phyloP scores from a whole-genome alignment of 1,140 invertebrate species.

The Zelostemma sp. region DNA sequence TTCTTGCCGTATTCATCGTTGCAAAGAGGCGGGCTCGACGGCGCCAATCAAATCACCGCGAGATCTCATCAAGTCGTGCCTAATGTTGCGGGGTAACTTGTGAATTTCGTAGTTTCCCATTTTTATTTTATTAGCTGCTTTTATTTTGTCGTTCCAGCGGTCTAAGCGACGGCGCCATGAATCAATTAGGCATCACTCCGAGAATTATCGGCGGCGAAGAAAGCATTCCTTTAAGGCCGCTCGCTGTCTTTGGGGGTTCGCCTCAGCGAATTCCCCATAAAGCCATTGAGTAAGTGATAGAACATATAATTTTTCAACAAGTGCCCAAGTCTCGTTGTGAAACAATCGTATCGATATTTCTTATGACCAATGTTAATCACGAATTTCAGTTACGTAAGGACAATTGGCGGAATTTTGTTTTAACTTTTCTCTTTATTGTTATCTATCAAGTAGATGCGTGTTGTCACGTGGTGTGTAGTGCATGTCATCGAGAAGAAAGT shows the following conservation, averaged over 20 bases:
- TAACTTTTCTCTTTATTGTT: constrained; percentile 19
- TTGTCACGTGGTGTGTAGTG: constrained; percentile 54
- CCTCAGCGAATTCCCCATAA: constrained; percentile 65
- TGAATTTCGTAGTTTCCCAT: no score
- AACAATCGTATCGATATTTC: constrained; percentile 5
- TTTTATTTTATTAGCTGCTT: no score
- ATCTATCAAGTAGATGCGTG: constrained; percentile 29
- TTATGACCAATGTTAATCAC: constrained; percentile 8
- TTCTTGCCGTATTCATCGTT: constrained; percentile 75
- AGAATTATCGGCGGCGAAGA: constrained; percentile 73
- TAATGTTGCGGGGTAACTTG: constrained; percentile 67
- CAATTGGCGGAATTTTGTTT: constrained; percentile 17
- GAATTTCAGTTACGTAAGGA: constrained; percentile 17
- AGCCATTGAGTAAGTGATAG: constrained; percentile 79
- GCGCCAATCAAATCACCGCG: constrained; percentile 67
- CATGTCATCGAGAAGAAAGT: constrained; percentile 34
- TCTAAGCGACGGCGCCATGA: constrained; percentile 55
- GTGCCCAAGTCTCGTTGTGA: background rate
- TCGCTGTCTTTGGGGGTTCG: constrained; percentile 79
- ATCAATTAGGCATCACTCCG: constrained; percentile 58
- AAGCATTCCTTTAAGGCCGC: constrained; percentile 81
- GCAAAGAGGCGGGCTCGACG: constrained; percentile 65
- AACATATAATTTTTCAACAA: constrained; percentile 18
- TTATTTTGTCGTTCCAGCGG: no score
- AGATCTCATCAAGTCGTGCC: constrained; percentile 70